These are phyloP conservation scores for Pterocles gutturalis DNA, from an alignment of 2,113 vertebrate genomes.

Conservation along the genomic window DNA sequence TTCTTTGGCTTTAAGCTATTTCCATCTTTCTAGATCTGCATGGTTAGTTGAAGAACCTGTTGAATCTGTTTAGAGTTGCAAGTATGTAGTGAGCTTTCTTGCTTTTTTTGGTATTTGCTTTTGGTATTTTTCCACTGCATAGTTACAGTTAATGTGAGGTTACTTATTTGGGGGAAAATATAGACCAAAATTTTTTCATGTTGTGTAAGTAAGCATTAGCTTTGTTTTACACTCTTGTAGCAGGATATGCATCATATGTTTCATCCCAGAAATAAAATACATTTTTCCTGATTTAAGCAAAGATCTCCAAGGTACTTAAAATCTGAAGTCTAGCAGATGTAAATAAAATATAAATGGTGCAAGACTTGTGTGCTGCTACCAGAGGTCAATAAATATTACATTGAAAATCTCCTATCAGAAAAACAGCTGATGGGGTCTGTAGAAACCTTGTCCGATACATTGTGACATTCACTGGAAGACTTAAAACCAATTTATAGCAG, in stretches of 20 bases:
- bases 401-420: background rate
- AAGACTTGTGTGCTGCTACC: background rate
- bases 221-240: background rate
- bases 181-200: background rate
- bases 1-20: constrained; percentile 10
- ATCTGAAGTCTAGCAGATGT: background rate
- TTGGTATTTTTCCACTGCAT: background rate
- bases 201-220: background rate
- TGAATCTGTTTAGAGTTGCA: background rate
- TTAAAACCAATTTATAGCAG: background rate
- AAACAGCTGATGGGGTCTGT: background rate
- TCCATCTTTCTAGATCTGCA: background rate
- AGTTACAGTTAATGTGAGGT: background rate
- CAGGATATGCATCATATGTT: background rate
- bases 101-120: background rate
- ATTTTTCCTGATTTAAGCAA: background rate
- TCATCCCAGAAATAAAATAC: background rate
- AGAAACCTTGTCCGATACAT: background rate
- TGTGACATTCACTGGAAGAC: background rate
- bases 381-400: background rate
- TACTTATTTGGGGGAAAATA: background rate
- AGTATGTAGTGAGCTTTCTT: background rate
- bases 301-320: background rate
- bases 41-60: background rate
- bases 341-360: background rate